Percentiles rank a stretch among this genome's conserved stretches.
phyloP scores from a whole-genome alignment of 2,797 vertebrate species.

The Tamandua tetradactyla region DNA sequence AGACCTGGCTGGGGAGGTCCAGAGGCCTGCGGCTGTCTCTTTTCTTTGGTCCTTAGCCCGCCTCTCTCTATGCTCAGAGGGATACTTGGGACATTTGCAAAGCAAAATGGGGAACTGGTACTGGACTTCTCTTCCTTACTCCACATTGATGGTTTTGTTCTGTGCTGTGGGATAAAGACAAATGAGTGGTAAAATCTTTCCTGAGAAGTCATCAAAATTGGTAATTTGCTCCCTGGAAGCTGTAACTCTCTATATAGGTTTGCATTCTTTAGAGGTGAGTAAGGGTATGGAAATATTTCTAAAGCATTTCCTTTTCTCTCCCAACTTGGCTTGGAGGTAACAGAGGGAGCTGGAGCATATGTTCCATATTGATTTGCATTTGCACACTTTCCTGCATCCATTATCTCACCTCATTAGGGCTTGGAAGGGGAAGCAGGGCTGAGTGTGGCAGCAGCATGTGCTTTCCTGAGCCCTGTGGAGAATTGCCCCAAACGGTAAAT shows the following conservation, averaged over 20 bases:
- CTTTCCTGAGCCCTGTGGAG: slow-evolving; percentile 74
- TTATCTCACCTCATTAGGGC: slow-evolving; percentile 76
- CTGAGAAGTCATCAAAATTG: background rate
- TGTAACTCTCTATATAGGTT: background rate
- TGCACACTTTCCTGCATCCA: slow-evolving; percentile 73
- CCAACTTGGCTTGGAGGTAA: background rate
- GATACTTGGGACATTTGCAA: background rate
- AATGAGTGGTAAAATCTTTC: background rate
- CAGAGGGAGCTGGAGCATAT: slow-evolving; percentile 68
- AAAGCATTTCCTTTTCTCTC: background rate
- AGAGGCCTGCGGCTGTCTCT: background rate
- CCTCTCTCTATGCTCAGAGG: background rate
- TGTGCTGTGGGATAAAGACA: background rate
- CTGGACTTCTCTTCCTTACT: background rate
- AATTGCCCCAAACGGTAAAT: slow-evolving; percentile 77
- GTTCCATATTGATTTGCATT: slow-evolving; percentile 65
- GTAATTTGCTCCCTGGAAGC: background rate
- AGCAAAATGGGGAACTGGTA: background rate
- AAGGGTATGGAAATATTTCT: background rate
- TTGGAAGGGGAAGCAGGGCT: slow-evolving; percentile 70
- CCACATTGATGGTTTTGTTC: background rate
- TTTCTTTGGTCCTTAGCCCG: background rate
- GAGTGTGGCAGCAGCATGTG: slow-evolving; percentile 53
- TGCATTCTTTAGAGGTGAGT: background rate
- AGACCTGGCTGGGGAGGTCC: slow-evolving; percentile 6